Evolutionary conservation across 2,797 vertebrate genomes (phyloP).

Genomic region (Linurgus olivaceus): DNA sequence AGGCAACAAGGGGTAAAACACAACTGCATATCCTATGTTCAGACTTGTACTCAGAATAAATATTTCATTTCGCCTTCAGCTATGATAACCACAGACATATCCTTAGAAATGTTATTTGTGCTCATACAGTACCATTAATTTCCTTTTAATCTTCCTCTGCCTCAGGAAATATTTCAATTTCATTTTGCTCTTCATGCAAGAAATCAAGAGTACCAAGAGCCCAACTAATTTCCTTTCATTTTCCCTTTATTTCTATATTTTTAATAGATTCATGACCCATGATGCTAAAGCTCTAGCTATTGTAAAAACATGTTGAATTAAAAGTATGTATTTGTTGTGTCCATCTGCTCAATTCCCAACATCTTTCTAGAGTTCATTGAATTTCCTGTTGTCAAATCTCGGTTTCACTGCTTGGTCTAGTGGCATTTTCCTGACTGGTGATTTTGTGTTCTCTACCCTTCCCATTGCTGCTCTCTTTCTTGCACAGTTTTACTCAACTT

Average conservation of each 20-base stretch:
- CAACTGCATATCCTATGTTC: background rate
- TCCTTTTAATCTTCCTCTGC: slow-evolving; percentile 73
- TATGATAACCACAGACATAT: slow-evolving; percentile 28
- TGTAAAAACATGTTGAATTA: slow-evolving; percentile 19
- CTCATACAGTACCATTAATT: slow-evolving; percentile 62
- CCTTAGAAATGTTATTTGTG: slow-evolving; percentile 45
- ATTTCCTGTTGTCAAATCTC: background rate
- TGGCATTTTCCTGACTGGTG: background rate
- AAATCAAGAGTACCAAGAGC: slow-evolving; percentile 9
- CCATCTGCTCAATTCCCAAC: background rate
- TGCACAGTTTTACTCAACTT: background rate
- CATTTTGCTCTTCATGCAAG: slow-evolving; percentile 59
- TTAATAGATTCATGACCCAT: slow-evolving; percentile 25
- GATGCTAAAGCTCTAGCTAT: background rate
- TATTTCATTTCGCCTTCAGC: slow-evolving; percentile 56
- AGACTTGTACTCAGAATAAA: background rate
- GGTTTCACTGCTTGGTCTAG: background rate
- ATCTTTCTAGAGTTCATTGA: background rate
- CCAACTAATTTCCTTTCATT: slow-evolving; percentile 41
- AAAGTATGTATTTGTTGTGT: background rate
- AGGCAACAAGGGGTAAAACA: background rate
- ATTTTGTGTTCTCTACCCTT: background rate
- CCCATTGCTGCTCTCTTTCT: background rate
- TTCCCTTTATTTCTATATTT: slow-evolving; percentile 36
- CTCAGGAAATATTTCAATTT: slow-evolving; percentile 64